phyloP scores from a whole-genome alignment of 2,797 vertebrate species.

The Enoplosus armatus region DNA sequence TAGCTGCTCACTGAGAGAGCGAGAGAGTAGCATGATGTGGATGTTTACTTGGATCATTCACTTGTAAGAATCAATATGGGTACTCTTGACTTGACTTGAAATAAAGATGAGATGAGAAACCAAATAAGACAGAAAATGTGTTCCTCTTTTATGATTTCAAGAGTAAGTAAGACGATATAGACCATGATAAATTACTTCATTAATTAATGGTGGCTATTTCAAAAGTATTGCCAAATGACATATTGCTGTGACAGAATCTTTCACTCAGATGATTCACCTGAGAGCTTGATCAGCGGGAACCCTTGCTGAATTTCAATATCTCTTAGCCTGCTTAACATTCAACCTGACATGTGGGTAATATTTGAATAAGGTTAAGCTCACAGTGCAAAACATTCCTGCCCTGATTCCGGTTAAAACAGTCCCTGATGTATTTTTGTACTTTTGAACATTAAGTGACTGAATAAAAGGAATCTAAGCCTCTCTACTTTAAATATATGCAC shows the following conservation, averaged over 20 bases:
- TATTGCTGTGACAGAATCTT: conserved; percentile 7
- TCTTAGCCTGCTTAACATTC: conserved; percentile 52
- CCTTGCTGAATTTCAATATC: conserved; percentile 63
- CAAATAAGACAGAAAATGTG: not conserved
- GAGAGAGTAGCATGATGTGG: not conserved
- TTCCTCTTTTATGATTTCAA: conserved; percentile 1
- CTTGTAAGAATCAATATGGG: conserved; percentile 43
- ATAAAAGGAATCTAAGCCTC: not conserved
- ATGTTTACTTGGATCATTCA: conserved; percentile 31
- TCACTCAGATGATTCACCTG: conserved; percentile 52
- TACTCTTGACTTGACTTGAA: conserved; percentile 24
- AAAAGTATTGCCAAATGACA: conserved; percentile 30
- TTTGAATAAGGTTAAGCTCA: conserved; percentile 35
- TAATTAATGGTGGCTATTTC: too few relatives aligned
- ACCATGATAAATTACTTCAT: not conserved
- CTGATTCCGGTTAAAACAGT: not conserved
- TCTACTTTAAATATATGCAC: conserved; percentile 15
- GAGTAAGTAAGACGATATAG: not conserved
- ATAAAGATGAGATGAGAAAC: conserved; percentile 19
- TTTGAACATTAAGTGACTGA: conserved; percentile 10
- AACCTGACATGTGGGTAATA: conserved; percentile 21
- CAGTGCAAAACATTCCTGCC: not conserved
- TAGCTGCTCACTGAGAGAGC: conserved; percentile 22
- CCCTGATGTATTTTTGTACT: not conserved
- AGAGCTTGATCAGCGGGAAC: conserved; percentile 26